phyloP scores from a whole-genome alignment of 1,140 invertebrate genomes.

The Ectropis grisescens region DNA sequence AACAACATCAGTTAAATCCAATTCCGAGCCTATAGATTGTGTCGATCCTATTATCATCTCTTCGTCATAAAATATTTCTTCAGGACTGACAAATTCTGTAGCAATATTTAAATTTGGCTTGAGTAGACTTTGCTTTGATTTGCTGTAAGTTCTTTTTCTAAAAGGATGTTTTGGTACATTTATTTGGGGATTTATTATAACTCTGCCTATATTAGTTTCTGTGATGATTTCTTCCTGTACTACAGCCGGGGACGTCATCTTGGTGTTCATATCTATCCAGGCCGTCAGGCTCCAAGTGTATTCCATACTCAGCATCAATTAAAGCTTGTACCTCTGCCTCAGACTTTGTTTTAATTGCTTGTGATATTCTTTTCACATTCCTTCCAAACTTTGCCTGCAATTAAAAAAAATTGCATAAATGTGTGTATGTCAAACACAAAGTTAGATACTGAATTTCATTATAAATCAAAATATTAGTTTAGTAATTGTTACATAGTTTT shows the following conservation, averaged over 20 bases:
- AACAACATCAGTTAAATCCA: conserved; percentile 21
- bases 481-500: no score
- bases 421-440: no score
- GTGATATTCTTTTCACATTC: conserved; percentile 73
- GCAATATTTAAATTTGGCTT: conserved; percentile 12
- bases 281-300: conserved; percentile 40
- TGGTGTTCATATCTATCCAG: conserved; percentile 28
- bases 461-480: not conserved
- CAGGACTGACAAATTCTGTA: conserved; percentile 17
- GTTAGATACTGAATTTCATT: no score
- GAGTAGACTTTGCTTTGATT: conserved; percentile 21
- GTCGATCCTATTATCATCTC: conserved; percentile 38
- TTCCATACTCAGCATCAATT: conserved; percentile 61
- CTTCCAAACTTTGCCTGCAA: conserved; percentile 75
- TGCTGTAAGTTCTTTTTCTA: conserved; percentile 26
- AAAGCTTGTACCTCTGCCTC: conserved; percentile 71
- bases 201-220: conserved; percentile 62
- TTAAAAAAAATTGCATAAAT: conserved; percentile 5
- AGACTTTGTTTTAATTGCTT: conserved; percentile 75
- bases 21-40: conserved; percentile 32
- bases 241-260: conserved; percentile 27
- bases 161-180: conserved; percentile 21
- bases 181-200: conserved; percentile 67
- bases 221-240: conserved; percentile 51
- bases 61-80: conserved; percentile 48